Evolutionary conservation across 2,113 vertebrate genomes (phyloP).

Genomic region (Cranoglanis bouderius): DNA sequence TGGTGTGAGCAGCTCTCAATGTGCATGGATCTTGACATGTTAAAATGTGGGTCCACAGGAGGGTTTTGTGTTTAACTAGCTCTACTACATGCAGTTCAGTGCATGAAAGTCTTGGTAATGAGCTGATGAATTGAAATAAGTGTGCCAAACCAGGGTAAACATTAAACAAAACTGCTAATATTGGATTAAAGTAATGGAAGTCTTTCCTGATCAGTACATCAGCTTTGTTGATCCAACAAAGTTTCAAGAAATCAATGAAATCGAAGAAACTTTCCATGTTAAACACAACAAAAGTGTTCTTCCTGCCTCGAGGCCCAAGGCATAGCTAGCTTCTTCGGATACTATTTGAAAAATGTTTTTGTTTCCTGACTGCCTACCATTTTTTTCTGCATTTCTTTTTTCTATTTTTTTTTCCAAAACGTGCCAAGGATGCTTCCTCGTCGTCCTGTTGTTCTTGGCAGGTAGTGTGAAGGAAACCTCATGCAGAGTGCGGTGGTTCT

Average conservation of each 20-base stretch:
- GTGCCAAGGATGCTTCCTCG: constrained; percentile 11
- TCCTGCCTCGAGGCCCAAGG: neutral
- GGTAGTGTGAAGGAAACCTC: constrained; percentile 44
- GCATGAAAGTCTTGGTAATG: neutral
- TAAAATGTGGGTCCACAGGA: neutral
- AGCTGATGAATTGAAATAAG: neutral
- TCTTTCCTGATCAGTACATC: neutral
- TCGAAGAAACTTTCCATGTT: constrained; percentile 10
- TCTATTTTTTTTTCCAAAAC: neutral
- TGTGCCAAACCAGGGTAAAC: neutral
- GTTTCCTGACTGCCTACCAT: constrained; percentile 20
- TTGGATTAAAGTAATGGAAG: neutral
- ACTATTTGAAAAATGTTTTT: constrained; percentile 47
- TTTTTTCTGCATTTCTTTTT: constrained; percentile 2
- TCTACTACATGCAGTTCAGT: neutral
- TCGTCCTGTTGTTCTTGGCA: constrained; percentile 51
- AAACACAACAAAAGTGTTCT: constrained; percentile 34
- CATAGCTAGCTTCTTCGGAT: constrained; percentile 25
- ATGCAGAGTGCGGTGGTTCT: constrained; percentile 46
- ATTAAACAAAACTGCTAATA: neutral
- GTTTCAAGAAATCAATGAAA: neutral
- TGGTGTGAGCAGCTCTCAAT: neutral
- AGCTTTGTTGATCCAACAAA: neutral
- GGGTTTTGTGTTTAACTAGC: neutral
- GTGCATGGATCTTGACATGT: neutral